phyloP scores from a whole-genome alignment of 2,797 vertebrate species.

The Peromyscus aztecus region DNA sequence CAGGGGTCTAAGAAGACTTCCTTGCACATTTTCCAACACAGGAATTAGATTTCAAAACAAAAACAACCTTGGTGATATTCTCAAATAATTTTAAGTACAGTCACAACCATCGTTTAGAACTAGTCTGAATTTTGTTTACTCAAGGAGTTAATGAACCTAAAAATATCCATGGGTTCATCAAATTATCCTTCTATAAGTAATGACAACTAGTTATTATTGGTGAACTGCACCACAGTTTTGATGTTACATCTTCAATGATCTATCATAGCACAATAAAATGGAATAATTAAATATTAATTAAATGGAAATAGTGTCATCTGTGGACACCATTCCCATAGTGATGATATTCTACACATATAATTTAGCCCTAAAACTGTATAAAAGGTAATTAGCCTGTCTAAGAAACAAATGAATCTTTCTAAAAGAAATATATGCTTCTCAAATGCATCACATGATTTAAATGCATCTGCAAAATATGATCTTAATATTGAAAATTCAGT shows the following conservation, averaged over 20 bases:
- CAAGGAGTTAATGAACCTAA: not conserved
- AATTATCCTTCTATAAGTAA: not conserved
- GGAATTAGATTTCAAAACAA: not conserved
- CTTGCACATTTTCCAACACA: not conserved
- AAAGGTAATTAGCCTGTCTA: constrained; percentile 63
- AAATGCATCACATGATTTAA: not conserved
- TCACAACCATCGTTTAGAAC: not conserved
- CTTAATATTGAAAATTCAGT: constrained; percentile 1
- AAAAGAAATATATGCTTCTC: not conserved
- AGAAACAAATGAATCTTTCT: constrained; percentile 34
- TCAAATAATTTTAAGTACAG: not conserved
- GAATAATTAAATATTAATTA: constrained; percentile 48
- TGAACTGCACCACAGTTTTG: not conserved
- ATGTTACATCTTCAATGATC: constrained; percentile 32
- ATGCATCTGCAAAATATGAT: not conserved
- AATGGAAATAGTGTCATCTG: constrained; percentile 15
- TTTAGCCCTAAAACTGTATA: constrained; percentile 8
- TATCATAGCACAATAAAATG: constrained; percentile 47
- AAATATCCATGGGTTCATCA: not conserved
- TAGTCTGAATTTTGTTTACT: constrained; percentile 9
- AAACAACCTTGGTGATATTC: not conserved
- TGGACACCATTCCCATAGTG: constrained; percentile 7
- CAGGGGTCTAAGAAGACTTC: not conserved
- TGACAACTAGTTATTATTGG: not conserved
- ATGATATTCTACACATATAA: constrained; percentile 13